These are phyloP conservation scores for Channa maculata DNA, from an alignment of 2,113 vertebrate species.

Conservation along the genomic window DNA sequence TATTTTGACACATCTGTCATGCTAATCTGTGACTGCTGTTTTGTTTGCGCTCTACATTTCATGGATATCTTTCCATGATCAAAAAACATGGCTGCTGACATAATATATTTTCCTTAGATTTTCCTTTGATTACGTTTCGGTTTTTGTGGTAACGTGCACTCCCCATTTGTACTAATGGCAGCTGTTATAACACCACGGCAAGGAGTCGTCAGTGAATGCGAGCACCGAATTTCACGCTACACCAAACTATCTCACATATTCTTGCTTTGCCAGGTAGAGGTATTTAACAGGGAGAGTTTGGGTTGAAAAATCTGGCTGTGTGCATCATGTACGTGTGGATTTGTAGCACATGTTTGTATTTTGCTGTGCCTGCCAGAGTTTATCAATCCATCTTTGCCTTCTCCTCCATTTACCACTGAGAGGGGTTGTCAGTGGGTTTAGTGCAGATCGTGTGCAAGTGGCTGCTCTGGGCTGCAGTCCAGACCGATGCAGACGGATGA, in stretches of 20 bases:
- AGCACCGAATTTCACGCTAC: too few relatives aligned
- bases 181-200: too few relatives aligned
- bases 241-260: too few relatives aligned
- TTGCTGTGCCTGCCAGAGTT: constrained; percentile 35
- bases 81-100: background rate
- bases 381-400: constrained; percentile 38
- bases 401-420: constrained; percentile 49
- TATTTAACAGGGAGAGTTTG: background rate
- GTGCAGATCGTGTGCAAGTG: constrained; percentile 46
- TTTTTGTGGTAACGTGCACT: too few relatives aligned
- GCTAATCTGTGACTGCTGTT: constrained; percentile 8
- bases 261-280: background rate
- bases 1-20: constrained; percentile 26
- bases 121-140: too few relatives aligned
- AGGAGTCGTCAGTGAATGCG: too few relatives aligned
- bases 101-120: background rate
- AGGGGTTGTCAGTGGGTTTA: constrained; percentile 63
- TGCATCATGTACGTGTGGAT: constrained; percentile 2
- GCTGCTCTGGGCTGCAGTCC: constrained; percentile 62
- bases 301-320: background rate
- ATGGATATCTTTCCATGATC: constrained; percentile 1
- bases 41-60: constrained; percentile 20
- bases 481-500: constrained; percentile 58
- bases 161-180: too few relatives aligned
- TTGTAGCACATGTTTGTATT: constrained; percentile 17